Conservation (phyloP, 1,140 invertebrate species). For the Amphibalanus amphitrite region DNA sequence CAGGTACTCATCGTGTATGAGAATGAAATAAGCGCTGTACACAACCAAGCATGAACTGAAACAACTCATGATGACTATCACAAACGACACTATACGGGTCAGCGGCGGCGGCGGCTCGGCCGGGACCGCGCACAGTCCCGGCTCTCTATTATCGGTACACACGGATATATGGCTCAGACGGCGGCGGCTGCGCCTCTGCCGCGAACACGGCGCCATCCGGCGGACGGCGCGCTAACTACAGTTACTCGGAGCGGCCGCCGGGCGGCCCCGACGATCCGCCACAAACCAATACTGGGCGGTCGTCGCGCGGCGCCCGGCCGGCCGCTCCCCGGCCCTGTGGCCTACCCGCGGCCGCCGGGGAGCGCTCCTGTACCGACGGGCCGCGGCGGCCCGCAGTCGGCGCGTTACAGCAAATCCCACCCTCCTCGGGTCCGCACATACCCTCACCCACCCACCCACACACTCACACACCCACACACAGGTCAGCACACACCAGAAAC, state of each 20-base stretch:
- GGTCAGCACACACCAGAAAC: too few species aligned
- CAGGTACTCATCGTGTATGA: not conserved
- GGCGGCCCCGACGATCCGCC: not conserved
- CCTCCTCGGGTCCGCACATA: too few species aligned
- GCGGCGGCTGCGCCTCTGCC: too few species aligned
- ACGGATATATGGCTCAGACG: constrained; percentile 7
- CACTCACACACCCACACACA: too few species aligned
- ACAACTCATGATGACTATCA: constrained; percentile 2
- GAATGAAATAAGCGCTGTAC: constrained; percentile 1
- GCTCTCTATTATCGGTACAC: constrained; percentile 6
- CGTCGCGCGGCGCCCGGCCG: too few species aligned
- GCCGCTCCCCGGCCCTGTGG: too few species aligned
- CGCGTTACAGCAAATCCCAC: constrained; percentile 2
- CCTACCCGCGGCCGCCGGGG: not conserved
- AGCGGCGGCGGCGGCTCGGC: too few species aligned
- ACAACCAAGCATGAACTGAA: constrained; percentile 7
- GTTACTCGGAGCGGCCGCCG: not conserved
- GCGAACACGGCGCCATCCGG: not conserved
- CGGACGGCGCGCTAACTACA: not conserved
- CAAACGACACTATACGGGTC: not conserved
- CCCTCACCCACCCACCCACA: too few species aligned
- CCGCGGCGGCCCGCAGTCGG: not conserved
- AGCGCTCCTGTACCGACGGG: too few species aligned
- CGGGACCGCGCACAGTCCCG: too few species aligned
- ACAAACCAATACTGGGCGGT: not conserved